Percentiles rank a stretch among this genome's conserved stretches.
Evolutionary conservation across 1,140 invertebrate genomes (phyloP).

Genomic region (Reticulitermes speratus): DNA sequence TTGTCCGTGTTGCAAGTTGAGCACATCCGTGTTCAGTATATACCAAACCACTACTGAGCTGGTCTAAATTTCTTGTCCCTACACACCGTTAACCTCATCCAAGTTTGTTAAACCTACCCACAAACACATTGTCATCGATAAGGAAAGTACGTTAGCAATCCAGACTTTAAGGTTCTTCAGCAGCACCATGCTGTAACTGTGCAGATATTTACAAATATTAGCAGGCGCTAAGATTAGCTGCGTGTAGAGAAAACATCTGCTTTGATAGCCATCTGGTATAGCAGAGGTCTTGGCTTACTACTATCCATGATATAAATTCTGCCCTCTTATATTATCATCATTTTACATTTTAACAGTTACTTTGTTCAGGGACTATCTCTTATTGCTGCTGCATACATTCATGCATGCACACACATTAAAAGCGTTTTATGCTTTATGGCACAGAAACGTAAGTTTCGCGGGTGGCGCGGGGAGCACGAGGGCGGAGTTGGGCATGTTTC

Average conservation of each 20-base stretch:
- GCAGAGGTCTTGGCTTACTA: neutral
- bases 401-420: conserved; percentile 1
- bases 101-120: neutral
- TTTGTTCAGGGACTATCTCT: neutral
- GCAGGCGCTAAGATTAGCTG: too few species aligned
- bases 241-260: too few species aligned
- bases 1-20: neutral
- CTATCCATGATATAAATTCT: neutral
- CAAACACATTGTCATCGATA: too few species aligned
- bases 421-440: conserved; percentile 9
- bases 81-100: neutral
- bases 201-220: too few species aligned
- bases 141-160: too few species aligned
- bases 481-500: neutral
- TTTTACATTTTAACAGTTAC: neutral
- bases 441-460: neutral
- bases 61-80: neutral
- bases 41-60: neutral
- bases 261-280: too few species aligned
- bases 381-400: too few species aligned
- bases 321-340: neutral
- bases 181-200: too few species aligned
- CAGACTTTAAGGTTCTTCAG: too few species aligned
- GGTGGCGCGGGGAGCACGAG: neutral
- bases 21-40: too few species aligned